Conservation (phyloP, 1,140 invertebrate genomes). For the Dendrolimus kikuchii region DNA sequence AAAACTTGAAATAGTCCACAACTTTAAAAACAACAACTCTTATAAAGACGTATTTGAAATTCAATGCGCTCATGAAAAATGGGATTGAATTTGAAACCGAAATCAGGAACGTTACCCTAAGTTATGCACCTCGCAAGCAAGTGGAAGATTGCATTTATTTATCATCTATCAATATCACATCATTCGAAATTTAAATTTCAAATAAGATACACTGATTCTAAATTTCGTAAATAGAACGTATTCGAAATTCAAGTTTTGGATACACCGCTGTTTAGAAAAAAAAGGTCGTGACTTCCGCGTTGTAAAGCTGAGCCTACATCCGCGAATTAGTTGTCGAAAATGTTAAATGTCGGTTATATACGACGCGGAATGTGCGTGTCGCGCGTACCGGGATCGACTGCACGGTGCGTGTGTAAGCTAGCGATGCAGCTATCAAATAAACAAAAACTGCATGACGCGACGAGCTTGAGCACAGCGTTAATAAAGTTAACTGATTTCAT, state of each 20-base stretch:
- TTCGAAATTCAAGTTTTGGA: too few species aligned
- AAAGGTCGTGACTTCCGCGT: too few species aligned
- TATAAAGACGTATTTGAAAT: conserved; percentile 68
- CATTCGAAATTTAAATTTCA: not conserved
- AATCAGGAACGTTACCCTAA: conserved; percentile 37
- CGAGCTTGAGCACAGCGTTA: conserved; percentile 26
- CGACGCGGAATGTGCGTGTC: conserved; percentile 35
- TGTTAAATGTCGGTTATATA: conserved; percentile 2
- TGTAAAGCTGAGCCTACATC: conserved; percentile 22
- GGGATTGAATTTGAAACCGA: conserved; percentile 41
- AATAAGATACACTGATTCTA: too few species aligned
- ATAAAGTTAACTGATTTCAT: conserved; percentile 33
- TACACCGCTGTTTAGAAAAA: too few species aligned
- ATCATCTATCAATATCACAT: not conserved
- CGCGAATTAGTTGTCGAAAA: conserved; percentile 12
- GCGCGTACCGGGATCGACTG: conserved; percentile 50
- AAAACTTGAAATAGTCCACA: conserved; percentile 53
- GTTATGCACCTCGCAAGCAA: conserved; percentile 51
- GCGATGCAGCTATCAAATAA: conserved; percentile 62
- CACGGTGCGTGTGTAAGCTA: conserved; percentile 47
- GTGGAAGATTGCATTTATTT: conserved; percentile 38
- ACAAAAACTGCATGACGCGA: conserved; percentile 51
- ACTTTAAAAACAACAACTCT: conserved; percentile 45
- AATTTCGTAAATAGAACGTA: too few species aligned
- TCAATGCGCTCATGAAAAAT: conserved; percentile 65